Conservation (phyloP, 2,797 vertebrate species). For the Benthosema pterotum region DNA sequence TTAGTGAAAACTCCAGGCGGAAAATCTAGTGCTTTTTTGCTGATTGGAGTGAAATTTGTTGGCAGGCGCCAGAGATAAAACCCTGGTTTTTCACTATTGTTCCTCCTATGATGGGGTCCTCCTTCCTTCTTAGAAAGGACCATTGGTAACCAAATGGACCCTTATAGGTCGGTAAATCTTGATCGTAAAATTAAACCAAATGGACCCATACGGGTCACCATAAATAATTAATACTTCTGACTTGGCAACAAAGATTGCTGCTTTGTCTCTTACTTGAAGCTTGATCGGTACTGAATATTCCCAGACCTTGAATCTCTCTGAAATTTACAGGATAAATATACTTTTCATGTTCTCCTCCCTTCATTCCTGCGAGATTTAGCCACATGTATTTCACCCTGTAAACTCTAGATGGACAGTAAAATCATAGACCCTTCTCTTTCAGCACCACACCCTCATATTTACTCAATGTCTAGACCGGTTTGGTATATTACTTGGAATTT, state of each 20-base stretch:
- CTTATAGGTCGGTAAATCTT: too few relatives aligned
- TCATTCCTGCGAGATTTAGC: conserved; percentile 18
- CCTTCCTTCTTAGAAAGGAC: too few relatives aligned
- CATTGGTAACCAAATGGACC: too few relatives aligned
- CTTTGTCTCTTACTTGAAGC: conserved; percentile 3
- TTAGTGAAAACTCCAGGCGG: too few relatives aligned
- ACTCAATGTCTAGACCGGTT: not conserved
- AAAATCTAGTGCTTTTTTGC: too few relatives aligned
- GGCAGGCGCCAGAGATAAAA: too few relatives aligned
- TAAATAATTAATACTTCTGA: conserved; percentile 1
- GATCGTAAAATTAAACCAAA: too few relatives aligned
- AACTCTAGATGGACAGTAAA: conserved; percentile 13
- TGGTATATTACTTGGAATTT: not conserved
- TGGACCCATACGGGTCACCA: too few relatives aligned
- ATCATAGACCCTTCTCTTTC: not conserved
- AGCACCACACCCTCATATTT: not conserved
- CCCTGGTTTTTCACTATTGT: too few relatives aligned
- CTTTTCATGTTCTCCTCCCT: conserved; percentile 9
- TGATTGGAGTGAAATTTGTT: too few relatives aligned
- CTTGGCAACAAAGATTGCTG: not conserved
- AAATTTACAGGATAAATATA: conserved; percentile 40
- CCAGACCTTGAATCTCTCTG: conserved; percentile 16
- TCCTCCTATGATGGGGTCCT: too few relatives aligned
- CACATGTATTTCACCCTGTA: conserved; percentile 32
- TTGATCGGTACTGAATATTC: conserved; percentile 23